Evolutionary conservation across 2,888 invertebrate genomes (phyloP).

Genomic region (Melolontha melolontha): DNA sequence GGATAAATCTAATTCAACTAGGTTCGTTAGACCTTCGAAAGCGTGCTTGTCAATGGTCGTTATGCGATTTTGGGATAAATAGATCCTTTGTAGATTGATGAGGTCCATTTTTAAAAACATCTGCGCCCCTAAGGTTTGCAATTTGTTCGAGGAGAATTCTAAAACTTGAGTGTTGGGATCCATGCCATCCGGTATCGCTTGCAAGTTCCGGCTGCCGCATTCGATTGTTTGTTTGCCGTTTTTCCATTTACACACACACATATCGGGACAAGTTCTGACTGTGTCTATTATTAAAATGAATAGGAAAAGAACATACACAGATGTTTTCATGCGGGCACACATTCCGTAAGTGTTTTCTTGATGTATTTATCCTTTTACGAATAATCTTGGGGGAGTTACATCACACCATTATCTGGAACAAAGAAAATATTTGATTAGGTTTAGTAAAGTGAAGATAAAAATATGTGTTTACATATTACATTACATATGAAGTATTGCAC

Average conservation of each 20-base stretch:
- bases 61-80: slow-evolving; percentile 82
- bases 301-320: slow-evolving; percentile 44
- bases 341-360: slow-evolving; percentile 41
- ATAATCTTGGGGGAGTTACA: background rate
- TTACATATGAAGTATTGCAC: too few relatives aligned
- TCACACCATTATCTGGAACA: slow-evolving; percentile 41
- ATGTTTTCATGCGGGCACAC: slow-evolving; percentile 47
- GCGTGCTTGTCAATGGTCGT: slow-evolving; percentile 83
- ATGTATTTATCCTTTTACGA: slow-evolving; percentile 24
- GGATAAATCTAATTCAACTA: slow-evolving; percentile 89
- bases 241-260: slow-evolving; percentile 93
- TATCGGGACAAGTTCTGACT: slow-evolving; percentile 74
- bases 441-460: too few relatives aligned
- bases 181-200: slow-evolving; percentile 82
- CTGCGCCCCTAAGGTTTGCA: slow-evolving; percentile 82
- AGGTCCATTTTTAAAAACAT: slow-evolving; percentile 83
- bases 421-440: background rate
- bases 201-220: slow-evolving; percentile 82
- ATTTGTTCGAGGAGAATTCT: slow-evolving; percentile 85
- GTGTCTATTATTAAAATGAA: slow-evolving; percentile 53
- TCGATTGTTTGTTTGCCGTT: slow-evolving; percentile 92
- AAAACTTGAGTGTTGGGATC: slow-evolving; percentile 89
- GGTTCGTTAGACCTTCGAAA: slow-evolving; percentile 85
- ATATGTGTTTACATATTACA: too few relatives aligned
- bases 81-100: slow-evolving; percentile 89